Percentiles rank a stretch among this genome's conserved stretches.
Conservation (phyloP, 2,888 invertebrate species). For the Bellardia bayeri region DNA sequence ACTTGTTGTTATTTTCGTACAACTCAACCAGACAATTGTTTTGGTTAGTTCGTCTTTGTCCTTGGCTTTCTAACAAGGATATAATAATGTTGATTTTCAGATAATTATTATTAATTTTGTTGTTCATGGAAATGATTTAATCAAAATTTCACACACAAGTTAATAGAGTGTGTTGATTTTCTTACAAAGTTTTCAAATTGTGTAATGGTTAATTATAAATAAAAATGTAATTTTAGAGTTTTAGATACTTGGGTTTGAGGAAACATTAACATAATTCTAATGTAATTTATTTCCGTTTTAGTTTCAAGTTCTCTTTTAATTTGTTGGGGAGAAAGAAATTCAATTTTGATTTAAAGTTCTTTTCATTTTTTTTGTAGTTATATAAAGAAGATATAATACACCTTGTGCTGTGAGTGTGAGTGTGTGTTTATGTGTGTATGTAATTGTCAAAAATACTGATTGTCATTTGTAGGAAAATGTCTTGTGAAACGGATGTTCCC, state of each 20-base stretch:
- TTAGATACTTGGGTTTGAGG: conserved; percentile 4
- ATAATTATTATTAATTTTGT: conserved; percentile 39
- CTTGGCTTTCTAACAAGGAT: conserved; percentile 35
- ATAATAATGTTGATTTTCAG: conserved; percentile 40
- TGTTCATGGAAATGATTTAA: not conserved
- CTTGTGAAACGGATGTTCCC: conserved; percentile 47
- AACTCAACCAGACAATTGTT: not conserved
- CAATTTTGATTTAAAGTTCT: conserved; percentile 29
- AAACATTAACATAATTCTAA: conserved; percentile 50
- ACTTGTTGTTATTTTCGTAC: conserved; percentile 11
- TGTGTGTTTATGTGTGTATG: too few relatives aligned
- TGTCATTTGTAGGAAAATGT: conserved; percentile 12
- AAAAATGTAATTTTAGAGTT: not conserved
- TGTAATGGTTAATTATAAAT: conserved; percentile 3
- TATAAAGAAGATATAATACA: not conserved
- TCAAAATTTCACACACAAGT: conserved; percentile 32
- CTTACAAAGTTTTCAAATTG: not conserved
- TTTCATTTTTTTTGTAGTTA: not conserved
- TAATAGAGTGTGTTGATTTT: not conserved
- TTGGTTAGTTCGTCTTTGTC: not conserved
- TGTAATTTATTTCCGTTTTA: conserved; percentile 43
- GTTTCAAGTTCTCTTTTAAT: not conserved
- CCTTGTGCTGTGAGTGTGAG: not conserved
- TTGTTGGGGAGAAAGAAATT: conserved; percentile 20
- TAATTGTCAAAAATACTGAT: conserved; percentile 33